Conservation (phyloP, 2,797 vertebrate genomes). For the Cyclura pinguis region DNA sequence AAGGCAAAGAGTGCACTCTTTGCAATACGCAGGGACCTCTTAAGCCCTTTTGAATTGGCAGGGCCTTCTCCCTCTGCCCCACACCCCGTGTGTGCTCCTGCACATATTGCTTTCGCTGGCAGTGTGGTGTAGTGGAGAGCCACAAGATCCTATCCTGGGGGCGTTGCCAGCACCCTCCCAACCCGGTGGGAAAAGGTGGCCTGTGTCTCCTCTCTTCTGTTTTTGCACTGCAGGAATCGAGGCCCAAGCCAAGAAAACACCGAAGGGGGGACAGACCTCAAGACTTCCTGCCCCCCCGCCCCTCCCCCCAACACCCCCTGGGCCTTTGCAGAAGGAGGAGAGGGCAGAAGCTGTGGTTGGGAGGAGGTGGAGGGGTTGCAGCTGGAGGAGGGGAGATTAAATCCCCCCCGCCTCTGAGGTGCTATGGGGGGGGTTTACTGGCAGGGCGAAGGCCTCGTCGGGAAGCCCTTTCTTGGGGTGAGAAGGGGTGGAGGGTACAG, state of each 20-base stretch:
- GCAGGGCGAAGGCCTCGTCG: too few species aligned
- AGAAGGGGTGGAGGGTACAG: too few species aligned
- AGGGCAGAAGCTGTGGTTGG: not conserved
- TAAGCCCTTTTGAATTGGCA: slow-evolving; percentile 41
- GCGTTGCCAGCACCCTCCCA: not conserved
- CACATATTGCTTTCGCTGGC: not conserved
- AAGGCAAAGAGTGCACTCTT: slow-evolving; percentile 55
- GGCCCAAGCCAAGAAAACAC: not conserved
- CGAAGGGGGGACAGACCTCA: not conserved
- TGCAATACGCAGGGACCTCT: slow-evolving; percentile 21
- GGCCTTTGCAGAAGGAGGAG: too few species aligned
- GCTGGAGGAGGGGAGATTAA: too few species aligned
- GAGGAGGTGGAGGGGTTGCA: too few species aligned
- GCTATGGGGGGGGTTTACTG: too few species aligned
- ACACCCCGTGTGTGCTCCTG: not conserved
- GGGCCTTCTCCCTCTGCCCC: not conserved
- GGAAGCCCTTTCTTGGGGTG: too few species aligned
- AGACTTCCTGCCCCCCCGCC: not conserved
- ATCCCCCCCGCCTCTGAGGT: too few species aligned
- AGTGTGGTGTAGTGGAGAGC: slow-evolving; percentile 12
- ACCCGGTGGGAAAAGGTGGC: not conserved
- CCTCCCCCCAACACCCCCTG: too few species aligned
- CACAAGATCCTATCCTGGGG: not conserved
- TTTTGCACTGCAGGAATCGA: too few species aligned
- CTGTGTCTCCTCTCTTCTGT: not conserved